Evolutionary conservation across 2,113 vertebrate species (phyloP), one percentile per base, ranked within the genome.

Genomic region (Thalassarche chlororhynchos): DNA sequence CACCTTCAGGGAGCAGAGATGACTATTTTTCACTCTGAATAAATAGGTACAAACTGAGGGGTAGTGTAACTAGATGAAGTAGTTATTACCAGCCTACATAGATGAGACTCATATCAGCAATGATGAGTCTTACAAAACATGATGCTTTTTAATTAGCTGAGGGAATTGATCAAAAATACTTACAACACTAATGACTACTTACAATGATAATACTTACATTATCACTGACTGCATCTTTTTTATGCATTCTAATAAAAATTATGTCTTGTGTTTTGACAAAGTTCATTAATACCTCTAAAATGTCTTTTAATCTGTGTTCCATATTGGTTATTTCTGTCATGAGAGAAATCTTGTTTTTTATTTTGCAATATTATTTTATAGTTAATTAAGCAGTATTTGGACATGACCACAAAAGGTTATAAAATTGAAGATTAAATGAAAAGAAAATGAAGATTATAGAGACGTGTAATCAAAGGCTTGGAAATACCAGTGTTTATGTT

Each of bases 101-200:
- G 62, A 78, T 85, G 47, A 96, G 79, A 71, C 24, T 58, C 7
- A 38, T 58, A 71, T 28, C 61, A 75, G 47, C 47, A 84, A 24
- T 55, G 82, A 92, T 47, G 65, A 91, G 46, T 31, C 66, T 95
- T 46, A n/a, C 32, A 92, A 80, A 87, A 84, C 2, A 12, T 90
- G 69, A 34, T 89, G 62, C 4, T 87, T 87, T 95, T 96, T 96
- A 96, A 96, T 97, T 49, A 97, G 61, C 69, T 88, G 40, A 70
- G 71, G 42, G 38, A 96, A 82, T 72, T 94, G 64, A 84, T 92
- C 16, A 86, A 94, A 92, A 97, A 62, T 34, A 58, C 44, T 96
- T 84, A 52, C 14, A 75, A 55, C 92, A 66, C 49, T 87, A 68
- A 69, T 49, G 25, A 62, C 17, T 96, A 71, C 51, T 95, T 84